phyloP scores from a whole-genome alignment of 2,888 invertebrate species.

The Papilio gigon region DNA sequence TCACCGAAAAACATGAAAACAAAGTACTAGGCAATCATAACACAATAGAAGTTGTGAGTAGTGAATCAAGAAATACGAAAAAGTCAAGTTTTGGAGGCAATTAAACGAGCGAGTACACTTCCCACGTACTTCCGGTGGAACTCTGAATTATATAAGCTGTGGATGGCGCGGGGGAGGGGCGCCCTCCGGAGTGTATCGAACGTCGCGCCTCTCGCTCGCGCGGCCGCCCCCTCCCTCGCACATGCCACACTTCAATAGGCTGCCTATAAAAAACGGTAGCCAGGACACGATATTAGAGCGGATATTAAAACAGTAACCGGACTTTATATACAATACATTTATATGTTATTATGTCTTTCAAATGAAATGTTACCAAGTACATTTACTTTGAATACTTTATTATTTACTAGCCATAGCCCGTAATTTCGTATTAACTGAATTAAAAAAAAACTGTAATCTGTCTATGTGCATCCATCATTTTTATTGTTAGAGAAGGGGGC shows the following conservation, averaged over 20 bases:
- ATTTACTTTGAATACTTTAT: not conserved
- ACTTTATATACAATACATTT: not conserved
- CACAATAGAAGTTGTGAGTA: not conserved
- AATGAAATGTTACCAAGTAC: not conserved
- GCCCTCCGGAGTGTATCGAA: conserved; percentile 68
- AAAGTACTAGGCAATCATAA: conserved; percentile 7
- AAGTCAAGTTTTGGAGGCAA: conserved; percentile 60
- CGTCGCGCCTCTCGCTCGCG: conserved; percentile 56
- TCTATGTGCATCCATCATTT: too few relatives aligned
- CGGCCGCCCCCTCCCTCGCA: conserved; percentile 50
- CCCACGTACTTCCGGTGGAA: conserved; percentile 57
- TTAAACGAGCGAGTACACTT: conserved; percentile 59
- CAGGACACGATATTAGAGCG: conserved; percentile 35
- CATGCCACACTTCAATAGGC: conserved; percentile 39
- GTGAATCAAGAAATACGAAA: conserved; percentile 36
- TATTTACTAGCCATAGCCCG: too few relatives aligned
- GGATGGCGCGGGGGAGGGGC: conserved; percentile 53
- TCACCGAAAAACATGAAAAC: not conserved
- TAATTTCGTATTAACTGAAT: too few relatives aligned
- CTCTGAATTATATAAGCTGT: conserved; percentile 62
- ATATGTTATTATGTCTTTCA: conserved; percentile 15
- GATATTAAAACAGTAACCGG: conserved; percentile 36
- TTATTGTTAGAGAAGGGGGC: too few relatives aligned
- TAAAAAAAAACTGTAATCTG: too few relatives aligned
- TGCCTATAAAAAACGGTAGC: conserved; percentile 28